phyloP scores from a whole-genome alignment of 2,797 vertebrate genomes.

The Vultur gryphus region DNA sequence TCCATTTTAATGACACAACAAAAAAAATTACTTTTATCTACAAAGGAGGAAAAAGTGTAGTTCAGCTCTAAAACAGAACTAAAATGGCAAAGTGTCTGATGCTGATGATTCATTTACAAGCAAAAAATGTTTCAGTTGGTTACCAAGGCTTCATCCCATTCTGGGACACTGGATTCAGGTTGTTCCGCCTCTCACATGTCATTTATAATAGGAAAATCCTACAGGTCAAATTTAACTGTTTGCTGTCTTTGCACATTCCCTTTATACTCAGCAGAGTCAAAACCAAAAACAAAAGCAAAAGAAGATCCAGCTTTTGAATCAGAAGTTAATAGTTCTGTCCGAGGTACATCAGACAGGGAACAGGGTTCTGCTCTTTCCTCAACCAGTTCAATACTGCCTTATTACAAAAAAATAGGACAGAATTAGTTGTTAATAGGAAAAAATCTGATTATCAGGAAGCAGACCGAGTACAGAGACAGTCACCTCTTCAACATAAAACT shows the following conservation, averaged over 20 bases:
- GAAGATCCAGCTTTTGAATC: neutral
- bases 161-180: neutral
- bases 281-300: neutral
- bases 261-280: neutral
- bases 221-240: neutral
- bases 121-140: neutral
- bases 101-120: neutral
- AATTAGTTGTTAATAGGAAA: neutral
- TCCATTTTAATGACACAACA: neutral
- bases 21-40: neutral
- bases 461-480: neutral
- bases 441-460: neutral
- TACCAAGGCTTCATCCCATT: neutral
- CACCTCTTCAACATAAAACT: neutral
- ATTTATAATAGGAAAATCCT: neutral
- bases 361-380: neutral
- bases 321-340: neutral
- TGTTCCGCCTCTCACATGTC: neutral
- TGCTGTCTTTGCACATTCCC: neutral
- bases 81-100: neutral
- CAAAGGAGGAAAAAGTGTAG: neutral
- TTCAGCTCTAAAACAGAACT: neutral
- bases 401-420: neutral
- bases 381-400: neutral
- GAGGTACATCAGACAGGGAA: neutral